These are phyloP conservation scores for Hermodice carunculata DNA, from an alignment of 2,888 invertebrate species.

Conservation along the genomic window DNA sequence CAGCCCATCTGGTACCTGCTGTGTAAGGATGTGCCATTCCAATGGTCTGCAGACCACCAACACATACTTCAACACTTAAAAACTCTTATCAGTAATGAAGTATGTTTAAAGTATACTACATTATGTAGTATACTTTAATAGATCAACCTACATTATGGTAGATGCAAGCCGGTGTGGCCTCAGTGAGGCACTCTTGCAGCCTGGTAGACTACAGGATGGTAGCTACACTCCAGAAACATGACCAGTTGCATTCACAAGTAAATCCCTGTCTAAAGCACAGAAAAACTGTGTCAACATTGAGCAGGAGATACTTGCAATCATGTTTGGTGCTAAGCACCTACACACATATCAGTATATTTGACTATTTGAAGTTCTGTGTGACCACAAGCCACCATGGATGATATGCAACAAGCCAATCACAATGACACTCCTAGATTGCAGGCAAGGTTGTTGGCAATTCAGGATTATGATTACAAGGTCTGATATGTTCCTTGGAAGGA, in stretches of 20 bases:
- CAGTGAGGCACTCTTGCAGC: conserved; percentile 50
- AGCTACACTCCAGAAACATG: no score
- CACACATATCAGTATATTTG: conserved; percentile 41
- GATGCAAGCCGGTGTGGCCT: conserved; percentile 16
- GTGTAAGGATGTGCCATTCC: neutral
- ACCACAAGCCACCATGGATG: conserved; percentile 43
- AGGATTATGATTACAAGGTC: conserved; percentile 26
- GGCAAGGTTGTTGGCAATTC: conserved; percentile 10
- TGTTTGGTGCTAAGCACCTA: conserved; percentile 43
- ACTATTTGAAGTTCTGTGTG: conserved; percentile 37
- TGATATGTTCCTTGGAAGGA: conserved; percentile 28
- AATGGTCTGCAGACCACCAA: conserved; percentile 7
- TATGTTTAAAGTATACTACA: conserved; percentile 13
- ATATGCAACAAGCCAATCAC: conserved; percentile 18
- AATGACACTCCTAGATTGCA: conserved; percentile 18
- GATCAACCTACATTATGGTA: neutral
- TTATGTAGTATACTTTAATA: no score
- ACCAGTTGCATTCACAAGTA: conserved; percentile 46
- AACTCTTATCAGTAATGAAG: neutral
- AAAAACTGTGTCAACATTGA: conserved; percentile 44
- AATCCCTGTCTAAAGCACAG: conserved; percentile 43
- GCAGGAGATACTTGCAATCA: conserved; percentile 39
- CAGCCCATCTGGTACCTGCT: conserved; percentile 5
- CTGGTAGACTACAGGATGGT: no score
- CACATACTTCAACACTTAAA: conserved; percentile 4